Evolutionary conservation across 2,888 invertebrate species (phyloP), one percentile per base, ranked within the genome.

Genomic region (Cremastinae sp.): DNA sequence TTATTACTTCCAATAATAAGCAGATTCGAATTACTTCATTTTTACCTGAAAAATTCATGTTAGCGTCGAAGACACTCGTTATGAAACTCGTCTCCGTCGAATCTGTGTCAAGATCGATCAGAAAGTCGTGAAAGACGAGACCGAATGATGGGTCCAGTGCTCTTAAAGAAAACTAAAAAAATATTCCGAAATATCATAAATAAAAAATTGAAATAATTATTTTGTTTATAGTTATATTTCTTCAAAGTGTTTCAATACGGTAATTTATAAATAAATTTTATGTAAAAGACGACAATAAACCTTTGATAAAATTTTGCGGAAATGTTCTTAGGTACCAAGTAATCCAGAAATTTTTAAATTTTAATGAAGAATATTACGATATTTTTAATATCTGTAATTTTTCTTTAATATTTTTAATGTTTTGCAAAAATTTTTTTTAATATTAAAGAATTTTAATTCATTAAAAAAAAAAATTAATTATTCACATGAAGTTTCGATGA

Each of bases 101-200:
- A 80, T 93, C 93, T 56, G 95, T 94, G n/a, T 92, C 91, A 37
- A 95, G 91, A 72, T 94, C 93, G 70, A 91, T 91, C 65, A 95
- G 90, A 41, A 94, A 90, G 87, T 95, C 95, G 82, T 94, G 94
- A 87, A 95, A 95, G n/a, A 95, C 92, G 62, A 95, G 91, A 53
- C 95, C 95, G 85, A 95, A 95, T 0, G 95, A 95, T 65, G 95
- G 95, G 88, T 96, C 96, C 84, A 96, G 92, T 20, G 95, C 94
- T 85, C 95, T 92, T 59, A 95, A 94, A 77, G 95, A 95, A 87
- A 96, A 92, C 95, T 95, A 91, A 37, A 7, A 12, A 4, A 14
- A 5, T 47, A 49, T 56, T 55, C 9, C 7, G 9, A 69, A 58
- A 64, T n/a, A n/a, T n/a, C n/a, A n/a, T n/a, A n/a, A n/a, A 14